Evolutionary conservation across 2,888 invertebrate species (phyloP).

Genomic region (Heliconius hortense): DNA sequence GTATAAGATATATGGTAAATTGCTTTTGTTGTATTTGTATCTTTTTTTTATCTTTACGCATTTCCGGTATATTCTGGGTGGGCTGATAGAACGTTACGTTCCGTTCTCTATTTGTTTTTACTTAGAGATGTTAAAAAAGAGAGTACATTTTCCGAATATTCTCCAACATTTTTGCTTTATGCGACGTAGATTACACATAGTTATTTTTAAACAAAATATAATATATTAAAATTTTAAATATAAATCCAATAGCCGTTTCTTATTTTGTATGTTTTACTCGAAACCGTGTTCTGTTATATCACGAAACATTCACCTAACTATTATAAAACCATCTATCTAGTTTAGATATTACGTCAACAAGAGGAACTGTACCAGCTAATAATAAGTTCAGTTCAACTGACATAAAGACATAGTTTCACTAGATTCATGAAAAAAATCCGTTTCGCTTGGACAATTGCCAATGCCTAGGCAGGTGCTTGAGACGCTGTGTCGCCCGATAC

Average conservation of each 20-base stretch:
- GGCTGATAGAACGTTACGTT: not conserved
- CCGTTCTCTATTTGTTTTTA: not conserved
- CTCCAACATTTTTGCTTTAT: not conserved
- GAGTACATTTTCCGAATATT: not conserved
- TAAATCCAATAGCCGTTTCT: not conserved
- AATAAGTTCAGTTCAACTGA: conserved; percentile 26
- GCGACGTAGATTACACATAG: not conserved
- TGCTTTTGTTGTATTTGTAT: not conserved
- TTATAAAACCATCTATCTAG: conserved; percentile 19
- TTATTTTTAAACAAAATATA: no score
- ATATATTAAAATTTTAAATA: not conserved
- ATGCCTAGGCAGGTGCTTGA: conserved; percentile 42
- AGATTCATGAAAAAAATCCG: conserved; percentile 40
- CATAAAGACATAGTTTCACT: conserved; percentile 44
- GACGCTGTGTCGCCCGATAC: conserved; percentile 42
- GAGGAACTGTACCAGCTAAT: conserved; percentile 24
- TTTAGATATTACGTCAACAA: conserved; percentile 9
- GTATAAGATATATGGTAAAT: not conserved
- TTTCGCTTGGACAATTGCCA: conserved; percentile 44
- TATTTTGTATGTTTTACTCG: conserved; percentile 19
- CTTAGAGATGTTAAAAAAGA: not conserved
- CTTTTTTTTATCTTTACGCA: not conserved
- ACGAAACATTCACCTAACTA: conserved; percentile 17
- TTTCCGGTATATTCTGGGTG: not conserved
- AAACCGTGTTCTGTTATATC: conserved; percentile 25